Percentiles rank a stretch among this genome's conserved stretches.
phyloP scores from a whole-genome alignment of 2,797 vertebrate species.

The Pseudomugil tenellus region DNA sequence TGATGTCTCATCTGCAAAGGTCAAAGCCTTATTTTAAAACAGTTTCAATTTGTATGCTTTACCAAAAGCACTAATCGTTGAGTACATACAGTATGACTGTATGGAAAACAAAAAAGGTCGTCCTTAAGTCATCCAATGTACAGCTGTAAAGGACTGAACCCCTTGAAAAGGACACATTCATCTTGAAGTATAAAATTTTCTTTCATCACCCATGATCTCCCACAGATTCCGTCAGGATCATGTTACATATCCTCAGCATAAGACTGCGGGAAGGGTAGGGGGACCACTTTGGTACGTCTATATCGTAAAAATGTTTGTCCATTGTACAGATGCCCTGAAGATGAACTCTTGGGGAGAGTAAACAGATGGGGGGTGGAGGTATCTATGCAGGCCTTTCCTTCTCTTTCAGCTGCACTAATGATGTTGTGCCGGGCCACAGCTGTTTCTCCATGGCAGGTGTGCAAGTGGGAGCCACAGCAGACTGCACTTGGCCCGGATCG shows the following conservation, averaged over 20 bases:
- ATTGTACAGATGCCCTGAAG: constrained; percentile 70
- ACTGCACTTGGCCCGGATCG: constrained; percentile 61
- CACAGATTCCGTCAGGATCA: constrained; percentile 63
- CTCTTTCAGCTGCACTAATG: constrained; percentile 82
- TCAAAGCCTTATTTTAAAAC: constrained; percentile 33
- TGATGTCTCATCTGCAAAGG: constrained; percentile 3
- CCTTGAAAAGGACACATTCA: constrained; percentile 56
- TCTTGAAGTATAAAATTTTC: constrained; percentile 64
- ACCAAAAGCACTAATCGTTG: constrained; percentile 22
- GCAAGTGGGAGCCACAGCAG: constrained; percentile 71
- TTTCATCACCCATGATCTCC: constrained; percentile 64
- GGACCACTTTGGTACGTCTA: constrained; percentile 65
- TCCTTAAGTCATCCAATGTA: constrained; percentile 35
- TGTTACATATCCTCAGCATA: constrained; percentile 49
- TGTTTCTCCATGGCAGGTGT: constrained; percentile 83
- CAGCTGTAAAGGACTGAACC: constrained; percentile 48
- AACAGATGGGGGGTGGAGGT: constrained; percentile 53
- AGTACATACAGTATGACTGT: constrained; percentile 6
- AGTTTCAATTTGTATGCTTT: constrained; percentile 34
- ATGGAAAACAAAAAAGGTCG: constrained; percentile 25
- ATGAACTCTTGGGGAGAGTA: constrained; percentile 75
- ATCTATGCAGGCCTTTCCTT: constrained; percentile 70
- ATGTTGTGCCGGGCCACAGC: constrained; percentile 82
- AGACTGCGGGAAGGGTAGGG: constrained; percentile 16
- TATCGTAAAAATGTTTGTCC: constrained; percentile 72